Conservation (phyloP, 2,797 vertebrate species). For the Huso huso region DNA sequence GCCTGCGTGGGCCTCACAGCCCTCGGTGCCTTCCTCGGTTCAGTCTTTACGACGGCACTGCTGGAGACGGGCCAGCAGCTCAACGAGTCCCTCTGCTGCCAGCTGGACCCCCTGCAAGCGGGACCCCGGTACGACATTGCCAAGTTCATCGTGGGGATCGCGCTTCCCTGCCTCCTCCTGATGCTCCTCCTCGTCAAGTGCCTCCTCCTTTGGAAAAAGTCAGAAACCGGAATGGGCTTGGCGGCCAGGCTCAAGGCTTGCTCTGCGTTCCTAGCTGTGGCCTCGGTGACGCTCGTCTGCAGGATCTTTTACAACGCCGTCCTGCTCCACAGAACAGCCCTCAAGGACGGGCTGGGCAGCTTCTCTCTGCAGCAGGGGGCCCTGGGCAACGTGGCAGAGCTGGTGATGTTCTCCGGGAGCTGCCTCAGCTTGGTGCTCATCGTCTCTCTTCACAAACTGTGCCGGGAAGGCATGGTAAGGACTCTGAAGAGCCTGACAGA, state of each 20-base stretch:
- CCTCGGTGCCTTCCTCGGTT: constrained; percentile 38
- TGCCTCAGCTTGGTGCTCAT: constrained; percentile 46
- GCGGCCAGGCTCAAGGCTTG: constrained; percentile 41
- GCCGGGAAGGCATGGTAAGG: constrained; percentile 39
- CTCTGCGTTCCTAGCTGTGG: constrained; percentile 24
- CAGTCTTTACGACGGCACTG: constrained; percentile 44
- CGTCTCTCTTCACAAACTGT: constrained; percentile 49
- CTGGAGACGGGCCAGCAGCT: constrained; percentile 34
- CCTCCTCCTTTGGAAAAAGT: constrained; percentile 35
- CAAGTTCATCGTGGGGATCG: constrained; percentile 55
- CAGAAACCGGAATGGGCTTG: constrained; percentile 31
- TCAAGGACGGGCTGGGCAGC: constrained; percentile 23
- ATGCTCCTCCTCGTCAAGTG: constrained; percentile 34
- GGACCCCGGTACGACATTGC: constrained; percentile 48
- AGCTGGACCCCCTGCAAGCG: constrained; percentile 43
- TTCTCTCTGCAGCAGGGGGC: constrained; percentile 27
- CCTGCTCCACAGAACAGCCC: constrained; percentile 44
- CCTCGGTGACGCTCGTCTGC: constrained; percentile 32
- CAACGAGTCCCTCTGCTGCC: constrained; percentile 33
- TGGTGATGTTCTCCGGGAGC: constrained; percentile 60
- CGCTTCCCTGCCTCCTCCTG: constrained; percentile 46
- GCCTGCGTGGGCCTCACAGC: constrained; percentile 34
- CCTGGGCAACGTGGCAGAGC: constrained; percentile 57
- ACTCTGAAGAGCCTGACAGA: constrained; percentile 35
- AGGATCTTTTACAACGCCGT: constrained; percentile 52